These are phyloP conservation scores for Conus ventricosus DNA, from an alignment of 1,140 invertebrate species.

Conservation along the genomic window DNA sequence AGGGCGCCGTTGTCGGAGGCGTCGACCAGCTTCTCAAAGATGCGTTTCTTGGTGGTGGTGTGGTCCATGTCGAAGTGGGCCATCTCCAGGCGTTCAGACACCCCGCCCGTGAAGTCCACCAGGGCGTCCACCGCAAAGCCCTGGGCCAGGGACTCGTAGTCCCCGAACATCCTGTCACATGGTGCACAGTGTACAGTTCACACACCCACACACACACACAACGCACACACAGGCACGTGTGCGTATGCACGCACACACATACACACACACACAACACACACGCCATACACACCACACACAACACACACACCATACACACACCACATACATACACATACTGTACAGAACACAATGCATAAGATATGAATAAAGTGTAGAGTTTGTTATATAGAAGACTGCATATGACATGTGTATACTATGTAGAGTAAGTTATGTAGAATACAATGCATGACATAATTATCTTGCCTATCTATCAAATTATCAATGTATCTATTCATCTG, in stretches of 20 bases:
- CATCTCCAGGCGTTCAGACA: slow-evolving; percentile 85
- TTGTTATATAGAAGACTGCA: no score
- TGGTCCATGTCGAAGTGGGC: slow-evolving; percentile 70
- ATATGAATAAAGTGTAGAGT: no score
- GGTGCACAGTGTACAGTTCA: slow-evolving; percentile 12
- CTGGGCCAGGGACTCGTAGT: slow-evolving; percentile 81
- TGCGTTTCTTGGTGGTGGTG: slow-evolving; percentile 15
- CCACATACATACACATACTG: no score
- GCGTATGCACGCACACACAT: background rate
- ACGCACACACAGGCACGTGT: background rate
- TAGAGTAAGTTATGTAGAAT: no score
- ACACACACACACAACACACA: no score
- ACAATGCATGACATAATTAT: no score
- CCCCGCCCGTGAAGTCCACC: slow-evolving; percentile 86
- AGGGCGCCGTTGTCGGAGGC: slow-evolving; percentile 59
- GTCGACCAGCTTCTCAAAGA: slow-evolving; percentile 62
- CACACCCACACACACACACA: slow-evolving; percentile 11
- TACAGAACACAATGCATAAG: no score
- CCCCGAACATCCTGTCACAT: slow-evolving; percentile 82
- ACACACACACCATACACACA: no score
- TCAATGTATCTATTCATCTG: no score
- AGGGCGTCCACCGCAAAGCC: slow-evolving; percentile 82
- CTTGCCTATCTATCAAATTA: no score
- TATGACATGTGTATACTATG: no score
- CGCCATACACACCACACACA: no score